Evolutionary conservation across 2,888 invertebrate species (phyloP), one percentile per base, ranked within the genome.

Genomic region (Eulithis prunata): DNA sequence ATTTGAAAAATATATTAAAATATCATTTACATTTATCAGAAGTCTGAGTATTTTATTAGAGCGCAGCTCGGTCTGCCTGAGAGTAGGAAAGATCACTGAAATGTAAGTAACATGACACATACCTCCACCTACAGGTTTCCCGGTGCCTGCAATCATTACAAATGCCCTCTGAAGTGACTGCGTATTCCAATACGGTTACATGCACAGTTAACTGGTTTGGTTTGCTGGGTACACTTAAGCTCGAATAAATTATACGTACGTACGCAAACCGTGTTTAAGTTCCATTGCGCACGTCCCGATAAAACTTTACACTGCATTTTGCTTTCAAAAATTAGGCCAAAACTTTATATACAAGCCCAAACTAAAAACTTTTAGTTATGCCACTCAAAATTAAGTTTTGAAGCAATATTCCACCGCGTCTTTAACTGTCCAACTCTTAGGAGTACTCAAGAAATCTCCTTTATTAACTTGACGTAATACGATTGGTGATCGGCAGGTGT

Each of bases 351-450:
- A 2, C 8, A 41, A 41, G 21, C 21, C 21, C 21, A 21, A 21
- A 21, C 21, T 21, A 21, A 3, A 32, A 32, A 32, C 32, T 32
- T 32, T 5, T 3, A 61, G 38, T 53, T 47, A 38, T 38, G 38
- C 57, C 57, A 57, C 63, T 58, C 53, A 38, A 63, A 46, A 41
- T 54, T 10, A 45, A 45, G 36, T 41, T 46, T 46, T 52, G 47
- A 55, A 45, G 32, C 13, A 63, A 53, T 57, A 63, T 63, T 63
- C 12, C 13, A 60, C 51, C 59, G 52, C 71, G 73, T 70, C 71
- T 5, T n/a, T 14, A 74, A 78, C 75, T 79, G 80, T 71, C 80
- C 71, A 74, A 75, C 64, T 63, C 60, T 71, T 41, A 51, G 57
- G 72, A 71, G 21, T 21, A 55, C 36, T 46, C 21, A 53, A 54